Conservation (phyloP, 2,888 invertebrate species). For the Acronicta alni region DNA sequence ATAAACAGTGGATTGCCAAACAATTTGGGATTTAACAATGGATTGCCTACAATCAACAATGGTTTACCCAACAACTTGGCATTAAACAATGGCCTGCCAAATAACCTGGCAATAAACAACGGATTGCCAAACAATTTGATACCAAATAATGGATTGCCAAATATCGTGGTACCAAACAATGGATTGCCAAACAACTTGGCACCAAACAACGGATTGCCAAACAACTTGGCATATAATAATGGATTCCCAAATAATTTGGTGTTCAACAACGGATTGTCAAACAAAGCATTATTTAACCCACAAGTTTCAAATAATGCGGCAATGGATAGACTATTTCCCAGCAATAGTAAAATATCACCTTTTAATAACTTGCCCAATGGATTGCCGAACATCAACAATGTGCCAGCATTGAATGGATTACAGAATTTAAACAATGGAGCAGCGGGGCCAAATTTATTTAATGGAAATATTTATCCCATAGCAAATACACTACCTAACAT, state of each 20-base stretch:
- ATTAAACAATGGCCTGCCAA: not conserved
- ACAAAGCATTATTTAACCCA: conserved; percentile 10
- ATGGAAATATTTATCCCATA: conserved; percentile 22
- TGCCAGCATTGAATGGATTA: conserved; percentile 10
- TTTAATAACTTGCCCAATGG: conserved; percentile 3
- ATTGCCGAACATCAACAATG: conserved; percentile 14
- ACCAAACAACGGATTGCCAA: conserved; percentile 15
- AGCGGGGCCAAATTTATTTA: conserved; percentile 13
- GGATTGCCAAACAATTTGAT: not conserved
- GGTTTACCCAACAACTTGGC: not conserved
- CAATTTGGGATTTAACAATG: not conserved
- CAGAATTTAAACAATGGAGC: conserved; percentile 12
- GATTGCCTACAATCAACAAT: not conserved
- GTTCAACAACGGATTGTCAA: conserved; percentile 13
- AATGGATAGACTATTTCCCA: conserved; percentile 8
- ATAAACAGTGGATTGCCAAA: not conserved
- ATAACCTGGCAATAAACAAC: not conserved
- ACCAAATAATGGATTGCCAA: not conserved
- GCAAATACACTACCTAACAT: conserved; percentile 15
- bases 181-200: not conserved
- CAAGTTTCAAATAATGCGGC: conserved; percentile 5
- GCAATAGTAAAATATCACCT: conserved; percentile 11
- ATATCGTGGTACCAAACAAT: conserved; percentile 7
- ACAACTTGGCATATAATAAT: conserved; percentile 11
- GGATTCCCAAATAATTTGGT: conserved; percentile 9